Percentiles rank a stretch among this genome's conserved stretches.
These are phyloP conservation scores for Tetragonula clypearis DNA, from an alignment of 1,140 invertebrate species.

Conservation along the genomic window DNA sequence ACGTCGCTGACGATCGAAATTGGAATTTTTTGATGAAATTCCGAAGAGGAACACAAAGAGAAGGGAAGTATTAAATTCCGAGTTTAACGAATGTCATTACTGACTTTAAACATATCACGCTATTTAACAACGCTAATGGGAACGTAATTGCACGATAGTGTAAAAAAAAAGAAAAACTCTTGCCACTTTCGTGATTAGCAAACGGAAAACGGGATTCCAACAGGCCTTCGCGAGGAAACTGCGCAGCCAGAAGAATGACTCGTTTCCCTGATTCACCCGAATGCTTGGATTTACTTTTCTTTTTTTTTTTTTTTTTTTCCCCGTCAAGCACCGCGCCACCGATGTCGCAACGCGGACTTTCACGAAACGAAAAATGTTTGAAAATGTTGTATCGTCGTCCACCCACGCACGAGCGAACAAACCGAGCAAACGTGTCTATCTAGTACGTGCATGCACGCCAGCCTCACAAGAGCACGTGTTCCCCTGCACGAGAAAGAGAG, in stretches of 20 bases:
- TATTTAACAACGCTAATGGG: not conserved
- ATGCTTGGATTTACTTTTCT: conserved; percentile 18
- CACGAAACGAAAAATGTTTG: conserved; percentile 42
- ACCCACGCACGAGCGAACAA: conserved; percentile 32
- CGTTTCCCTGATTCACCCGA: conserved; percentile 25
- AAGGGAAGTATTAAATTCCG: not conserved
- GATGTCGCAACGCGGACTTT: conserved; percentile 40
- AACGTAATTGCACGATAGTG: not conserved
- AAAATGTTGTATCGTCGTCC: conserved; percentile 29
- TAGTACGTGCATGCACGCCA: not conserved
- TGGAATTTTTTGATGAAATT: not conserved
- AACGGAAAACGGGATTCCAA: not conserved
- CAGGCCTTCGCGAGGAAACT: not conserved
- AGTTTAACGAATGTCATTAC: not conserved
- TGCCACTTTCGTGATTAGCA: not conserved
- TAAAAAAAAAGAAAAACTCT: not conserved
- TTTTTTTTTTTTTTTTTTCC: no score
- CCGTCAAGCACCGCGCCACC: no score
- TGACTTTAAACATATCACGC: no score
- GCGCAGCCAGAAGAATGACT: not conserved
- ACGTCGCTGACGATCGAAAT: not conserved
- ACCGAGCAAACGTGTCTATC: conserved; percentile 26
- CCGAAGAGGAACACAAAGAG: not conserved
- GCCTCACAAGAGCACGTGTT: conserved; percentile 10
- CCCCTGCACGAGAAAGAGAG: not conserved